Conservation (phyloP, 2,797 vertebrate genomes). For the Esox lucius region DNA sequence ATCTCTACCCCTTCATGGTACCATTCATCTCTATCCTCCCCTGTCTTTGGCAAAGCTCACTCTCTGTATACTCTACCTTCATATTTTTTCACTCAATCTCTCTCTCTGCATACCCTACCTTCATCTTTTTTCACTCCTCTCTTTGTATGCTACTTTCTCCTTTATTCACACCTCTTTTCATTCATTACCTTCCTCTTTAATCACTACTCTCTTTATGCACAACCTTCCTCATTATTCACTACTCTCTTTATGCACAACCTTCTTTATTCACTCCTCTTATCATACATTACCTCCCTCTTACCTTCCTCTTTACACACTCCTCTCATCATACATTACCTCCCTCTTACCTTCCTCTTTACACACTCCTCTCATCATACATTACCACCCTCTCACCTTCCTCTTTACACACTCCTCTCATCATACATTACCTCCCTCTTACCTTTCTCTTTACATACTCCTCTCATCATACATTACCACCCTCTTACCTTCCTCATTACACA, state of each 20-base stretch:
- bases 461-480: neutral
- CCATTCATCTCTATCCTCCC: too few relatives aligned
- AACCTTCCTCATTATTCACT: neutral
- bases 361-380: neutral
- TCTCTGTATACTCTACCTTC: neutral
- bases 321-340: neutral
- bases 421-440: neutral
- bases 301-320: neutral
- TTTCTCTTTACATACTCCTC: neutral
- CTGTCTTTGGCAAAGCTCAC: too few relatives aligned
- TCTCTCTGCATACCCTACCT: neutral
- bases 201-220: too few relatives aligned
- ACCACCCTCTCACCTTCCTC: neutral
- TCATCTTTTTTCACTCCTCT: neutral
- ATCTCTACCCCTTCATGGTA: neutral
- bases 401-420: neutral
- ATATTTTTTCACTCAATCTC: neutral
- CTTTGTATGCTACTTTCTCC: neutral
- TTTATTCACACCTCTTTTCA: neutral
- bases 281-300: neutral
- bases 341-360: too few relatives aligned
- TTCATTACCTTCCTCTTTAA: neutral
- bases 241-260: neutral
- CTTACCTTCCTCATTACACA: too few relatives aligned
- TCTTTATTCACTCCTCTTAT: neutral